Evolutionary conservation across 2,113 vertebrate genomes (phyloP).

Genomic region (Heteronetta atricapilla): DNA sequence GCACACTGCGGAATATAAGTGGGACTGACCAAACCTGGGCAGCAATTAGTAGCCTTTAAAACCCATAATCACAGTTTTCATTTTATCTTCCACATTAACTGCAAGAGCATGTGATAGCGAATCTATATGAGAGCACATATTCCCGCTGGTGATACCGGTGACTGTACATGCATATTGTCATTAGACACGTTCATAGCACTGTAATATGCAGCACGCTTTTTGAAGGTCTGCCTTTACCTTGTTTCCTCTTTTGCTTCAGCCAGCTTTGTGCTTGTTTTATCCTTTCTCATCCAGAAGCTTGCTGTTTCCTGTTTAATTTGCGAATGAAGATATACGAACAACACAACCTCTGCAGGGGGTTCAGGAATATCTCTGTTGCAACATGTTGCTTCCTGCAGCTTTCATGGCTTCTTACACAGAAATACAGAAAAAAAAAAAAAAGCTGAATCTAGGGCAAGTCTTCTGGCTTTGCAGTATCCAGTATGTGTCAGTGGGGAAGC

Average conservation of each 20-base stretch:
- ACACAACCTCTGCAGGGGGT: constrained; percentile 14
- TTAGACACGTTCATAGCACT: background rate
- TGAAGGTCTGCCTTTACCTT: background rate
- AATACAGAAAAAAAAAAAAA: background rate
- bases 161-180: background rate
- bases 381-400: background rate
- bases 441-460: constrained; percentile 29
- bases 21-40: background rate
- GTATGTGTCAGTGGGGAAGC: background rate
- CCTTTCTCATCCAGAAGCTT: background rate
- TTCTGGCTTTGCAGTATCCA: background rate
- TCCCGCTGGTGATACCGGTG: background rate
- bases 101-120: background rate
- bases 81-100: background rate
- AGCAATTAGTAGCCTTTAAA: background rate
- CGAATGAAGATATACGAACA: background rate
- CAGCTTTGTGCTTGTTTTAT: constrained; percentile 2
- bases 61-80: background rate
- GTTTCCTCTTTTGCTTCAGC: background rate
- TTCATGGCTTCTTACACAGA: constrained; percentile 19
- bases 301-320: background rate
- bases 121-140: background rate
- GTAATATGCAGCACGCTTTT: background rate
- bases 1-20: background rate
- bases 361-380: background rate